Conservation (phyloP, 1,140 invertebrate genomes). For the Catajapyx aquilonaris region DNA sequence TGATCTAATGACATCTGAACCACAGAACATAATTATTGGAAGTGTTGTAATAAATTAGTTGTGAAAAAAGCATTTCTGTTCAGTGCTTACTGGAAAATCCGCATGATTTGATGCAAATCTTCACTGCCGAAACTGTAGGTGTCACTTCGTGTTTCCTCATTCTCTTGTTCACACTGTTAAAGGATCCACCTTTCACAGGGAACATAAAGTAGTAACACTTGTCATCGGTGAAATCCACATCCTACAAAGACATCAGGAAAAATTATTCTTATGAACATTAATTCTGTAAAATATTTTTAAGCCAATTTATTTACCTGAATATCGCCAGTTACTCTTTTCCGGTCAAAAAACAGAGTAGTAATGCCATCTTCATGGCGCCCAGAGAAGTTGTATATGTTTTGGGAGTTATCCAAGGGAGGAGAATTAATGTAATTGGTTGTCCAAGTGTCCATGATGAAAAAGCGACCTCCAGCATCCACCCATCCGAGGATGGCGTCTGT, state of each 20-base stretch:
- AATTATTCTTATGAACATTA: too few relatives aligned
- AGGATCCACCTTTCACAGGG: constrained; percentile 59
- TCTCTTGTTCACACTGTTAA: constrained; percentile 63
- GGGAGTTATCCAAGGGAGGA: constrained; percentile 48
- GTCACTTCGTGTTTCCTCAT: constrained; percentile 57
- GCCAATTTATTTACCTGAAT: constrained; percentile 31
- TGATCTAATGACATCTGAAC: too few relatives aligned
- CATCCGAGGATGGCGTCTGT: constrained; percentile 70
- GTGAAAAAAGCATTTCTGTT: too few relatives aligned
- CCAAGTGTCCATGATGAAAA: constrained; percentile 76
- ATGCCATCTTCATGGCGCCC: constrained; percentile 51
- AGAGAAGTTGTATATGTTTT: constrained; percentile 48
- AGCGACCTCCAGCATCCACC: constrained; percentile 52
- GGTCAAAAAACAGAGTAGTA: constrained; percentile 54
- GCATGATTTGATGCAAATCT: constrained; percentile 64
- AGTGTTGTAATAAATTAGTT: too few relatives aligned
- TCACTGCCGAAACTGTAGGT: constrained; percentile 52
- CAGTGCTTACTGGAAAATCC: too few relatives aligned
- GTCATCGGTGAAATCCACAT: constrained; percentile 58
- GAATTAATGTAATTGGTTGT: constrained; percentile 27
- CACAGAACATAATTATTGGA: too few relatives aligned
- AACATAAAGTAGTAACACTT: constrained; percentile 75
- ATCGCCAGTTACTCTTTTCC: constrained; percentile 57
- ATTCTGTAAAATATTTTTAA: too few relatives aligned
- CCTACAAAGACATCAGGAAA: too few relatives aligned